phyloP scores from a whole-genome alignment of 2,888 invertebrate genomes.

The Zonitis immaculata region DNA sequence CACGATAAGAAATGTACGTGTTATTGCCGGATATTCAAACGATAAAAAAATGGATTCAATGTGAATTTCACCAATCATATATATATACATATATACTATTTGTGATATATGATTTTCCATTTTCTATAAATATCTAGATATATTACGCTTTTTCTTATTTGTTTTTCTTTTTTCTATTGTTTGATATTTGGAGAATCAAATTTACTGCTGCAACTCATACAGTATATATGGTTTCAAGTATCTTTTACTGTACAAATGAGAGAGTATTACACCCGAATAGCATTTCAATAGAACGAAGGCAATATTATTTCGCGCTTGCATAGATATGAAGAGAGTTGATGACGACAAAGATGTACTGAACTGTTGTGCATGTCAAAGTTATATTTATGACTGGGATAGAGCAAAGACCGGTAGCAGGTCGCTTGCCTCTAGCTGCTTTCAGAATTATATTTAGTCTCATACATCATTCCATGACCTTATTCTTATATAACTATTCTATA shows the following conservation, averaged over 20 bases:
- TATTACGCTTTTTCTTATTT: too few species aligned
- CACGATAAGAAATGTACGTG: slow-evolving; percentile 15
- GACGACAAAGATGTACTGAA: slow-evolving; percentile 14
- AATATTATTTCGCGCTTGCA: slow-evolving; percentile 25
- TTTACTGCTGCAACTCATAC: background rate
- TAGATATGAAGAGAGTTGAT: slow-evolving; percentile 19
- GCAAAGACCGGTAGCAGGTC: slow-evolving; percentile 17
- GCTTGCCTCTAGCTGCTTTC: slow-evolving; percentile 16
- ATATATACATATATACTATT: too few species aligned
- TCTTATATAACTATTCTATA: slow-evolving; percentile 15
- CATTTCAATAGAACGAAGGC: slow-evolving; percentile 13
- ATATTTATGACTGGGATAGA: slow-evolving; percentile 22
- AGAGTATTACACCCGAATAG: background rate
- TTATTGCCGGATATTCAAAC: slow-evolving; percentile 3
- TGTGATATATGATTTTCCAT: background rate
- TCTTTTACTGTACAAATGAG: background rate
- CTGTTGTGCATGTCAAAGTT: slow-evolving; percentile 21
- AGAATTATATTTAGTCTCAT: slow-evolving; percentile 23
- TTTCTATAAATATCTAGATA: too few species aligned
- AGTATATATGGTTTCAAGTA: background rate
- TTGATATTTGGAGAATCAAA: background rate
- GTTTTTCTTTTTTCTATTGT: background rate
- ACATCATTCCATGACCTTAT: slow-evolving; percentile 18
- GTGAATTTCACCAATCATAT: slow-evolving; percentile 6
- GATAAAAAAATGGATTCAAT: slow-evolving; percentile 4